Base-by-base conservation (phyloP, 2,888 invertebrate species). In the Cheilosia variabilis region DNA sequence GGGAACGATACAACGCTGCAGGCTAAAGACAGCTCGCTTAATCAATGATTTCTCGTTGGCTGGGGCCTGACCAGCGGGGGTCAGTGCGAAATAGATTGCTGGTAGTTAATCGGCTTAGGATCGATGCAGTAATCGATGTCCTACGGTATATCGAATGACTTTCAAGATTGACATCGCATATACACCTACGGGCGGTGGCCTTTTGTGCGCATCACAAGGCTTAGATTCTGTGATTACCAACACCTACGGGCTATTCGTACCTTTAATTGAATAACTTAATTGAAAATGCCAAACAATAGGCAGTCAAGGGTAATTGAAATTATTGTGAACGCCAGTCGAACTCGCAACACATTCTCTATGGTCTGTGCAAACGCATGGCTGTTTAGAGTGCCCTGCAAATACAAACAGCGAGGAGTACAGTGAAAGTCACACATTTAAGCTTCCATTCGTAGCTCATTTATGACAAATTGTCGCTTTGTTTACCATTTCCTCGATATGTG, bases 21-120 rank as follows among this genome's bases (percentile, higher is more conserved):
- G 52, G 9, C 58, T 76, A 73, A 50, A 22, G 19, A 43, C 77
- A 55, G 53, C 31, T 37, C 37, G 37, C 17, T 63, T 63, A 47
- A 52, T 81, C 24, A 55, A 10, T 47, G 60, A 17, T 37, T 43
- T 55, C 27, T 53, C 60, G 19, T 60, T 45, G 55, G 52, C 24
- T 41, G 27, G n/a, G 27, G 4, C n/a, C 31, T 9, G 31, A 9
- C 31, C 31, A 9, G 4, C 3, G 37, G 13, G 58, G 31, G 34
- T 6, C 9, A 34, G 22, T 7, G 47, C n/a, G 34, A 13, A 63
- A 34, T 15, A 50, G 50, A 63, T 50, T 50, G 60, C 24, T 43
- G 10, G 43, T 43, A 45, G 4, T 58, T 57, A 37, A 37, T 37
- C 37, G 34, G 17, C 34, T 17, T 13, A 31, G 17, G 17, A 27